Percentiles rank a stretch among this genome's conserved stretches.
Conservation (phyloP, 2,888 invertebrate genomes). For the Ormia ochracea region DNA sequence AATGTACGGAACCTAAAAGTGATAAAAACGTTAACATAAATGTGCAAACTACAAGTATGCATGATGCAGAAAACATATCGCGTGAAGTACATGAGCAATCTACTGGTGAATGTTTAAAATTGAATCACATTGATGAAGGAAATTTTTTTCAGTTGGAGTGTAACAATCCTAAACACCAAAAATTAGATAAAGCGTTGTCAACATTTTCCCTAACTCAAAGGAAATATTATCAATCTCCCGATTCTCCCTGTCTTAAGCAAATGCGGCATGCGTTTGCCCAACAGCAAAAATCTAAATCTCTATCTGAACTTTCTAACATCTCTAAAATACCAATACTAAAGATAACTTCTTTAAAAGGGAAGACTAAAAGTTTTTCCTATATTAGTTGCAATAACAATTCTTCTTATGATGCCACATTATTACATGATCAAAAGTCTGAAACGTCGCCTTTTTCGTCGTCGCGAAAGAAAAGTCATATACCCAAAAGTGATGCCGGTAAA, state of each 20-base stretch:
- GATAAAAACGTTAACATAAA: background rate
- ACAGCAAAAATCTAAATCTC: conserved; percentile 69
- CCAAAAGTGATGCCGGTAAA: background rate
- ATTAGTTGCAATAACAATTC: background rate
- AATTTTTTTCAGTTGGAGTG: background rate
- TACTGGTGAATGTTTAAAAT: background rate
- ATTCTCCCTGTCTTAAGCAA: conserved; percentile 64
- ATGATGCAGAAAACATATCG: background rate
- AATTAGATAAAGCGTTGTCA: conserved; percentile 83
- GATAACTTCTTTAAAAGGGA: conserved; percentile 68
- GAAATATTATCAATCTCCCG: conserved; percentile 55
- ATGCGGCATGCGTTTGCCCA: conserved; percentile 60
- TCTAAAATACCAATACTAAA: conserved; percentile 80
- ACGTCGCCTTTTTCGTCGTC: background rate
- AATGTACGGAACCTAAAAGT: background rate
- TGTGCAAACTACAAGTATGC: background rate
- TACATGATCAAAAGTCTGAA: background rate
- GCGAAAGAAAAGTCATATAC: background rate
- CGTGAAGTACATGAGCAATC: background rate
- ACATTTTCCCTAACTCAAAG: conserved; percentile 82
- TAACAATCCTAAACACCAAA: conserved; percentile 49
- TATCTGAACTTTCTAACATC: conserved; percentile 77
- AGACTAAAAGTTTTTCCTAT: conserved; percentile 72
- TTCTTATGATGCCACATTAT: background rate
- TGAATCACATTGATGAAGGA: conserved; percentile 2